Conservation (phyloP, 2,888 invertebrate species). For the Sinhomidia bicolor region DNA sequence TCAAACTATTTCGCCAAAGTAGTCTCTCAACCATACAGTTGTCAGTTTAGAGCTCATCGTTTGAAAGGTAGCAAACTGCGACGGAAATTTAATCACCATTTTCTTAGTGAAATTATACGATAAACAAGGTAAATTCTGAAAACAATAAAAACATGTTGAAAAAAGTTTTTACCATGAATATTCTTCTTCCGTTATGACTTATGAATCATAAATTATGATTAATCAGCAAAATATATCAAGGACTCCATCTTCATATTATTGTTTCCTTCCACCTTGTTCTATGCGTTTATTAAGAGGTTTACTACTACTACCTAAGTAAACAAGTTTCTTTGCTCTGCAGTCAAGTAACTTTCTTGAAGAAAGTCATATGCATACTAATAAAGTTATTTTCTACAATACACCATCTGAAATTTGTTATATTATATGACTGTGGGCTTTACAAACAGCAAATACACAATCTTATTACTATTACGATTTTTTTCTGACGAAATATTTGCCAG, state of each 20-base stretch:
- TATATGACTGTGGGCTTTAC: constrained; percentile 7
- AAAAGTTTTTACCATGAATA: no score
- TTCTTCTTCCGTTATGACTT: no score
- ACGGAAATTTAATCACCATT: background rate
- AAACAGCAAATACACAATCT: constrained; percentile 22
- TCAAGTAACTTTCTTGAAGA: no score
- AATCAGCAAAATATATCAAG: background rate
- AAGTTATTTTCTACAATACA: constrained; percentile 22
- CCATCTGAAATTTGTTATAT: constrained; percentile 21
- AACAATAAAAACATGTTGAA: background rate
- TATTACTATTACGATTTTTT: constrained; percentile 23
- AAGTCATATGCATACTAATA: background rate
- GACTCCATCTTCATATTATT: background rate
- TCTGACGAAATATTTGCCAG: constrained; percentile 17
- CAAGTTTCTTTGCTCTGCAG: background rate
- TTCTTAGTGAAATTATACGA: background rate
- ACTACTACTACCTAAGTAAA: background rate
- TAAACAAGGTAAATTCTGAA: background rate
- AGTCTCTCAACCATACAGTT: background rate
- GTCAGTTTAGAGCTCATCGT: background rate
- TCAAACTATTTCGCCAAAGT: constrained; percentile 15
- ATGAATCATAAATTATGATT: no score
- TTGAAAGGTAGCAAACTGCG: background rate
- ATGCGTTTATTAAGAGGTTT: background rate
- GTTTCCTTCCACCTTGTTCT: background rate